Evolutionary conservation across 2,888 invertebrate species (phyloP), one percentile per base, ranked within the genome.

Genomic region (Macropis europaea): DNA sequence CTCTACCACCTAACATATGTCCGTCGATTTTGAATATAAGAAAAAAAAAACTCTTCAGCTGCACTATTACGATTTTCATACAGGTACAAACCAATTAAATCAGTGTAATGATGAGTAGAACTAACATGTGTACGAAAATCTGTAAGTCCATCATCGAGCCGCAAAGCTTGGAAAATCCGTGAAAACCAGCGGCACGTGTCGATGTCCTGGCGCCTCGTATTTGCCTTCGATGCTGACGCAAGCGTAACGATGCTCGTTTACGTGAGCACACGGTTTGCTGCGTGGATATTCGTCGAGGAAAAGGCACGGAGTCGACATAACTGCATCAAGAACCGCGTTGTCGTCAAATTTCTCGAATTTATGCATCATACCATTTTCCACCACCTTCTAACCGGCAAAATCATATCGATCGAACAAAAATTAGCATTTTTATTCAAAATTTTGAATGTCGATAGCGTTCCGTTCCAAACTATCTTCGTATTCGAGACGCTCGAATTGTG

Each of bases 201-300:
- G 56, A 38, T 32, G 48, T 52, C 48, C 61, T 26, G 30, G 42
- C 48, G 34, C 50, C 13, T 73, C 64, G 67, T 68, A 81, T 76
- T 78, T 77, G 70, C 59, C 43, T 69, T 67, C 36, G 54, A 60
- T 67, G 83, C 81, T 81, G 81, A 81, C 73, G 75, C 76, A 82
- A 81, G 79, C 82, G 61, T 75, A 77, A 79, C 81, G 70, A 81
- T 66, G 73, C 75, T 78, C 68, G 66, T 78, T 81, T 76, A 63
- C 63, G 56, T 42, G 38, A 36, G 59, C 62, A 56, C 26, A 53
- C 57, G 38, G n/a, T n/a, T n/a, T n/a, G n/a, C 32, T 45, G 62
- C 57, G 50, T 43, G 40, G 47, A 69, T 62, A 50, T 48, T n/a
- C 28, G 36, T 45, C 52, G 40, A 50, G 50, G 40, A 60, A 71